A percentile compares a stretch with the other conserved stretches of the same genome.
Evolutionary conservation across 2,888 invertebrate genomes (phyloP).

Genomic region (Julus scanicus): DNA sequence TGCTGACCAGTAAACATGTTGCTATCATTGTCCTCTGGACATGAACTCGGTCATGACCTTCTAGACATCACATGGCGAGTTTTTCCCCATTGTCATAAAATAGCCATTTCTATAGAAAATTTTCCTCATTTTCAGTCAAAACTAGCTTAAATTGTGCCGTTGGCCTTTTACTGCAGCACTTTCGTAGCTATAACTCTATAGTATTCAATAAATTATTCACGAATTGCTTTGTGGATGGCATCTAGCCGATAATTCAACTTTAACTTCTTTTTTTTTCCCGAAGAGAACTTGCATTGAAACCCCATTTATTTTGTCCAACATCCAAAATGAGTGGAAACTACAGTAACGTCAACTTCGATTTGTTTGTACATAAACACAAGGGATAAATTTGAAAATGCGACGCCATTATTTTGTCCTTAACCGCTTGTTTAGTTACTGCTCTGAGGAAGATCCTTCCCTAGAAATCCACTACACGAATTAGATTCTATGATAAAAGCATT

Average conservation of each 20-base stretch:
- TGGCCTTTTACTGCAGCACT: neutral
- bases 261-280: neutral
- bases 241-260: neutral
- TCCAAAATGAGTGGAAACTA: neutral
- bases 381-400: neutral
- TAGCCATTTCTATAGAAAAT: neutral
- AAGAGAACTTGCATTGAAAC: neutral
- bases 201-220: conserved; percentile 30
- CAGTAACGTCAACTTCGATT: conserved; percentile 18
- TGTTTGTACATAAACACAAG: conserved; percentile 20
- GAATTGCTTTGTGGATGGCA: neutral
- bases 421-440: neutral
- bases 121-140: neutral
- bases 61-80: neutral
- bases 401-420: neutral
- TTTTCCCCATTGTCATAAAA: neutral
- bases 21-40: neutral
- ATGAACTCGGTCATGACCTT: neutral
- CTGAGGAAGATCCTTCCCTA: neutral
- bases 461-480: conserved; percentile 14
- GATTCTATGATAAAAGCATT: conserved; percentile 6
- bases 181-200: neutral
- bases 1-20: neutral
- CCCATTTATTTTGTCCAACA: neutral
- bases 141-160: neutral